Conservation (phyloP, 1,140 invertebrate genomes). For the Drosophila equinoxialis region DNA sequence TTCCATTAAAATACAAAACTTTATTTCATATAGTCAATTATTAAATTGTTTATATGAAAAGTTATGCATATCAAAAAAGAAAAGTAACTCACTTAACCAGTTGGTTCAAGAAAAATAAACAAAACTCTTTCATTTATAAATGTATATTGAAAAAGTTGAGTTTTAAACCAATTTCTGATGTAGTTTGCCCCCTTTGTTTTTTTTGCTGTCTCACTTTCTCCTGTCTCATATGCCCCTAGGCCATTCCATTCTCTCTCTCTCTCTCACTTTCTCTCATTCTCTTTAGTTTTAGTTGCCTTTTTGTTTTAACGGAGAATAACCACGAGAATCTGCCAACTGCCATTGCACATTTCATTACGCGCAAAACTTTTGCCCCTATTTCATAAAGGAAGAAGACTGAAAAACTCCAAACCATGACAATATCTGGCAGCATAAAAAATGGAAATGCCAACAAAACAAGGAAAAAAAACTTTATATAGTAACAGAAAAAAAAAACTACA, state of each 20-base stretch:
- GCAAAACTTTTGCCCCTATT: conserved; percentile 16
- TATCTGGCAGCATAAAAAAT: conserved; percentile 16
- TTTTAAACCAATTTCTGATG: neutral
- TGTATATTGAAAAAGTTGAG: neutral
- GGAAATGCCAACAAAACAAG: neutral
- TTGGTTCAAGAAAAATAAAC: neutral
- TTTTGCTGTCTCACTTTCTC: neutral
- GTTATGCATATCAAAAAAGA: neutral
- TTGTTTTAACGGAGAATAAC: conserved; percentile 12
- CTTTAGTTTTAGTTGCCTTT: neutral
- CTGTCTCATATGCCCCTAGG: too few species aligned
- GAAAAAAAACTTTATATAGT: conserved; percentile 2
- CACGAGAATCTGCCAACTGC: conserved; percentile 14
- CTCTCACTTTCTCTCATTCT: neutral
- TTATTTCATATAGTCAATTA: neutral
- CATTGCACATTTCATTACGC: conserved; percentile 22
- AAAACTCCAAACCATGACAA: conserved; percentile 19
- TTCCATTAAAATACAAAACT: neutral
- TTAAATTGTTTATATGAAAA: neutral
- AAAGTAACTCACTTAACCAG: neutral
- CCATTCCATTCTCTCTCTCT: neutral
- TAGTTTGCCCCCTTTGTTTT: neutral
- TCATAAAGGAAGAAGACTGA: conserved; percentile 3
- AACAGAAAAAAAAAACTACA: conserved; percentile 6
- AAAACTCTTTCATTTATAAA: neutral